Conservation (phyloP, 2,797 vertebrate genomes). For the Siniperca scherzeri region DNA sequence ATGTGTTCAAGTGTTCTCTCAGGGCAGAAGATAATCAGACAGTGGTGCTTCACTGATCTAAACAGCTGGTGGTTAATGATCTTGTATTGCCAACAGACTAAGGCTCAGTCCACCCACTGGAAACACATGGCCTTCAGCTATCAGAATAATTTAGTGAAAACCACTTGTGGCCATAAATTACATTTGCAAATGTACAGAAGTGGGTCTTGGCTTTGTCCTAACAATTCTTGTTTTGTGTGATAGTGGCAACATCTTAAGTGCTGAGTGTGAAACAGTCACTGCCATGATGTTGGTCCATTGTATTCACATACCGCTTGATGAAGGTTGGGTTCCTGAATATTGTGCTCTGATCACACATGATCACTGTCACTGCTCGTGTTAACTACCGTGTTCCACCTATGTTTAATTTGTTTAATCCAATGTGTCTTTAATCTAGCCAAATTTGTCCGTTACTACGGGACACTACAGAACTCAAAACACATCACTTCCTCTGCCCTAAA, state of each 20-base stretch:
- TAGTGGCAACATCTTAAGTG: not conserved
- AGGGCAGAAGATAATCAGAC: slow-evolving; percentile 6
- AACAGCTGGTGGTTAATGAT: slow-evolving; percentile 24
- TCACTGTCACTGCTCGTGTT: not conserved
- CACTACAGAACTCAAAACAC: not conserved
- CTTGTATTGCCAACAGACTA: slow-evolving; percentile 13
- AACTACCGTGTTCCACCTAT: not conserved
- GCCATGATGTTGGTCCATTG: not conserved
- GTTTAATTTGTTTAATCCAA: not conserved
- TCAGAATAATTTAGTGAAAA: not conserved
- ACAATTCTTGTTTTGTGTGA: not conserved
- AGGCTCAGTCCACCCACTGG: slow-evolving; percentile 14
- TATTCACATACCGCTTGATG: not conserved
- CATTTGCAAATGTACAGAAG: not conserved
- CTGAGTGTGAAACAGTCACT: slow-evolving; percentile 8
- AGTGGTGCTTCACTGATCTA: slow-evolving; percentile 6
- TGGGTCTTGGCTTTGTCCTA: not conserved
- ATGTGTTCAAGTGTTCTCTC: not conserved
- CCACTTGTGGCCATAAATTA: not conserved
- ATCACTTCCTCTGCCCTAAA: not conserved
- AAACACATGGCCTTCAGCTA: slow-evolving; percentile 22
- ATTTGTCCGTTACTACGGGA: not conserved
- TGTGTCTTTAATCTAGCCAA: not conserved
- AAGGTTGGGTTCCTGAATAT: not conserved
- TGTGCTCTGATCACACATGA: not conserved